Evolutionary conservation across 1,140 invertebrate genomes (phyloP).

Genomic region (Anthonomus grandis): DNA sequence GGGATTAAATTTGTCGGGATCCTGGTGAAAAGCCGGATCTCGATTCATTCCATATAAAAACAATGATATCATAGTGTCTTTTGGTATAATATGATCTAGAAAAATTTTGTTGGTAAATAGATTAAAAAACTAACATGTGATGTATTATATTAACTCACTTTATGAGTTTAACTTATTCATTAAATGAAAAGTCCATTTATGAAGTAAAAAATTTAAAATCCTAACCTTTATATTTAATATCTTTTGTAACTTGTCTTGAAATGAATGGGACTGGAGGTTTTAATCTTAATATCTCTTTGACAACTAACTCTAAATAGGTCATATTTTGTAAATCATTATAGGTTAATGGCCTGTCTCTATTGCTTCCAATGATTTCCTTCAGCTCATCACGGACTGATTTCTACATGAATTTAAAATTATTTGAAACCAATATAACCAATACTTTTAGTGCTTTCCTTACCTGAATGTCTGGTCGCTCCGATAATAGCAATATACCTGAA

Average conservation of each 20-base stretch:
- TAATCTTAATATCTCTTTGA: slow-evolving; percentile 61
- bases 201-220: too few species aligned
- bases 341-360: slow-evolving; percentile 46
- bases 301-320: slow-evolving; percentile 59
- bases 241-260: slow-evolving; percentile 47
- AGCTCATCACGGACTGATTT: slow-evolving; percentile 59
- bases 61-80: slow-evolving; percentile 10
- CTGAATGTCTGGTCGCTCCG: too few species aligned
- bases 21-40: slow-evolving; percentile 59
- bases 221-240: slow-evolving; percentile 19
- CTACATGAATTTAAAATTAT: too few species aligned
- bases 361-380: slow-evolving; percentile 54
- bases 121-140: slow-evolving; percentile 2
- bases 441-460: too few species aligned
- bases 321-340: too few species aligned
- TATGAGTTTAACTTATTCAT: too few species aligned
- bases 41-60: slow-evolving; percentile 56
- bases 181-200: too few species aligned
- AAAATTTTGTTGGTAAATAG: too few species aligned
- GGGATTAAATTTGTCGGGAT: slow-evolving; percentile 72
- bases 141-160: neutral
- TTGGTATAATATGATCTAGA: slow-evolving; percentile 19
- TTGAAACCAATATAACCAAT: too few species aligned
- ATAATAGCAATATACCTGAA: too few species aligned
- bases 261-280: slow-evolving; percentile 64